Base-by-base conservation (phyloP, 1,140 invertebrate species). In the Coptotermes formosanus region DNA sequence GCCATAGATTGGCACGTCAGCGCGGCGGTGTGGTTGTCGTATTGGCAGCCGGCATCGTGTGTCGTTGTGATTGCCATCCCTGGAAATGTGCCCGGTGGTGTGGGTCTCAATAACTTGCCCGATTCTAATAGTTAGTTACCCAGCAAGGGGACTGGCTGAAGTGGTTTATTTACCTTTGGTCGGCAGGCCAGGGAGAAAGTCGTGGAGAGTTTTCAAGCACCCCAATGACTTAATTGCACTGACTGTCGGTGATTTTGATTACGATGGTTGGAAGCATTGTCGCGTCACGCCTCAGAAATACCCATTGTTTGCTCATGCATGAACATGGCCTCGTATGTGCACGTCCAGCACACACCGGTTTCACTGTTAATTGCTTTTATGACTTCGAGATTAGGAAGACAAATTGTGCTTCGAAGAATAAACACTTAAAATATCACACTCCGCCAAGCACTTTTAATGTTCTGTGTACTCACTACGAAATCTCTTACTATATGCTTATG, bases 361-460 rank as follows among this genome's bases (percentile, higher is more conserved):
- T 75, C 64, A 75, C 64, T 30, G 14, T 25, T 69, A 75, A 75
- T 75, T 75, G 64, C 64, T 75, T 75, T 16, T 30, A 25, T 30
- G 64, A 75, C 64, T 75, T 75, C 0, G n/a, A 75, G 64, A 75
- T 75, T n/a, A 30, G n/a, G 7, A 75, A 30, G n/a, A 75, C 64
- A 75, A 75, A 75, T 75, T 75, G 25, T 75, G 30, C 64, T 25
- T 30, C 16, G 25, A 8, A 75, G 64, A 75, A 30, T 30, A 75
- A 75, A 75, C n/a, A 75, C 64, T 30, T 75, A 75, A 69, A 75
- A 75, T 75, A n/a, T 75, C 64, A 75, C 64, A 75, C 64, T n/a
- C 8, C 25, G 25, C 30, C n/a, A 75, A 75, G 64, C 64, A 30
- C 30, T 75, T 75, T 30, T 14, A 75, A 30, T 75, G 30, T 32